A percentile compares a stretch with the other conserved stretches of the same genome.
Evolutionary conservation across 1,140 invertebrate genomes (phyloP).

Genomic region (Colletes latitarsis): DNA sequence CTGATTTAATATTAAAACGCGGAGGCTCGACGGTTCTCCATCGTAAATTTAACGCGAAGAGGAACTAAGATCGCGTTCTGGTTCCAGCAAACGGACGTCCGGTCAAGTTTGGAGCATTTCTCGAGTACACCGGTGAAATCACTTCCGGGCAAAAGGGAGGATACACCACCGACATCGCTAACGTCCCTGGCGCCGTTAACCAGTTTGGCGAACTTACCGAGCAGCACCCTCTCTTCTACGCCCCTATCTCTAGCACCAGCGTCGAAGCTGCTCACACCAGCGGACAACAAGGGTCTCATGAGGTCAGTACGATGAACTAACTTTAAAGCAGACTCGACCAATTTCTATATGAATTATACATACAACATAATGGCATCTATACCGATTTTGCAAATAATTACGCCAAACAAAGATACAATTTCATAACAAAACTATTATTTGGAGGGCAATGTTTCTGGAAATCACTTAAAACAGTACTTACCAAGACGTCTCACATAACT

Average conservation of each 20-base stretch:
- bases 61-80: not conserved
- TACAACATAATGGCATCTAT: not conserved
- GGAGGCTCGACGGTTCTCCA: not conserved
- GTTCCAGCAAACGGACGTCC: constrained; percentile 79
- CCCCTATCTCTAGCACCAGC: constrained; percentile 77
- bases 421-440: no score
- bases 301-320: constrained; percentile 70
- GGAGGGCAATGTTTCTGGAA: no score
- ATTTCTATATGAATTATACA: not conserved
- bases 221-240: constrained; percentile 77
- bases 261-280: constrained; percentile 77
- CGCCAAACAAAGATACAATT: no score
- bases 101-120: constrained; percentile 79
- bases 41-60: no score
- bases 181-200: constrained; percentile 78
- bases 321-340: not conserved
- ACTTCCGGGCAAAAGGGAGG: constrained; percentile 78
- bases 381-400: not conserved
- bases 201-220: constrained; percentile 79
- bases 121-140: constrained; percentile 78
- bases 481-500: no score
- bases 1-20: not conserved
- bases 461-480: no score
- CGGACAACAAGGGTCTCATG: constrained; percentile 79
- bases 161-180: constrained; percentile 78